Evolutionary conservation across 2,888 invertebrate genomes (phyloP), one percentile per base, ranked within the genome.

Genomic region (Buathra laborator): DNA sequence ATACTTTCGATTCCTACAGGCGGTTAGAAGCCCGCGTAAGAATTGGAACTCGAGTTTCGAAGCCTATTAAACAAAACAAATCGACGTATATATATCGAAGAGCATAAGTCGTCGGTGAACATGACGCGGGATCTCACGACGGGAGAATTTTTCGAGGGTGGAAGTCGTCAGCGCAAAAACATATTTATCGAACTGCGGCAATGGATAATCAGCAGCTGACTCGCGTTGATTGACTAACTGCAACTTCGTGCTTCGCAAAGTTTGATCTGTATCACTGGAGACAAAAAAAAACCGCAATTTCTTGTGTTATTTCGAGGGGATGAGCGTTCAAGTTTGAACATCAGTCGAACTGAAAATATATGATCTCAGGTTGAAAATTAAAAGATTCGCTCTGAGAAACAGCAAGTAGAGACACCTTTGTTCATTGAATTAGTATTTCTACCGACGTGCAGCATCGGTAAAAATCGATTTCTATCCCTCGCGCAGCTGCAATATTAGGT

Each of bases 1-100:
- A 66, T 76, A 71, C 44, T 79, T 76, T 81, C 59, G 70, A 79
- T 81, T 80, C 78, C 85, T 67, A 83, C 78, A 64, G 70, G 76
- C 86, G 66, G 43, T 67, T 68, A 81, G 84, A 83, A 72, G 76
- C 80, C 77, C 75, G 81, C 83, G 86, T 86, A 85, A 84, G 85
- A 81, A 86, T 86, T 82, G 82, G 86, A 85, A 81, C 84, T 70
- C 64, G 32, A 48, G 37, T 56, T 51, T 72, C 56, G 71, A 82
- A 68, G 44, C 71, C 71, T 37, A 66, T 62, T 43, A 68, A 75
- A 78, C 64, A 74, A 81, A 66, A 81, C 81, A 81, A 84, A 81
- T 84, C 74, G 68, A 78, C 81, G 16, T 14, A 16, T 62, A 14
- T 29, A 37, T 37, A 43, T 19, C 3, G 3, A 14, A 66, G 43